Conservation (phyloP, 2,888 invertebrate genomes). For the Bombylius discolor region DNA sequence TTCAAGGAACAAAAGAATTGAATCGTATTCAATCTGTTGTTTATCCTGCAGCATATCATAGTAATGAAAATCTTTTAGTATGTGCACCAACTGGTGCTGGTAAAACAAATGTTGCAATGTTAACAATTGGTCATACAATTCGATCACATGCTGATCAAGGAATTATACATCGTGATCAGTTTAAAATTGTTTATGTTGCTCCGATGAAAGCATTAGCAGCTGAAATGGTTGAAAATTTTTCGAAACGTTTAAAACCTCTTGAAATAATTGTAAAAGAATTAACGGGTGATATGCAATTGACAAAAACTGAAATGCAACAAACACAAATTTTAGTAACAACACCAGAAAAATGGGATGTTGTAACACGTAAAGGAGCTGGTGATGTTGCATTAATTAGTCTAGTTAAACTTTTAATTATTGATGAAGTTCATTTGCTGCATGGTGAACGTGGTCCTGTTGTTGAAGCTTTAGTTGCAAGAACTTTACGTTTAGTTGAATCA, state of each 20-base stretch:
- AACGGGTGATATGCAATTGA: conserved; percentile 97
- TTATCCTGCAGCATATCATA: conserved; percentile 86
- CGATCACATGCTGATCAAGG: conserved; percentile 70
- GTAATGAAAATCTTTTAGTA: conserved; percentile 92
- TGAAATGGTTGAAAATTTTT: conserved; percentile 95
- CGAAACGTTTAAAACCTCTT: conserved; percentile 57
- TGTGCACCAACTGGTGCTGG: conserved; percentile 99
- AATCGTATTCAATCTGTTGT: conserved; percentile 96
- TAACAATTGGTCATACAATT: conserved; percentile 83
- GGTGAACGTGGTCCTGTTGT: conserved; percentile 96
- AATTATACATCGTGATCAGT: conserved; percentile 76
- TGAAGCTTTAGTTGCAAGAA: conserved; percentile 91
- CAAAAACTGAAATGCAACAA: conserved; percentile 82
- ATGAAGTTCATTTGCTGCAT: conserved; percentile 93
- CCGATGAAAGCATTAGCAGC: conserved; percentile 99
- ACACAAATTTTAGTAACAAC: conserved; percentile 98
- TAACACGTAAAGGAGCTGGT: conserved; percentile 85
- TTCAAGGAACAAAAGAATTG: conserved; percentile 69
- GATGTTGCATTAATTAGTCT: conserved; percentile 81
- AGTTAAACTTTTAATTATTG: conserved; percentile 87
- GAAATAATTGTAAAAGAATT: conserved; percentile 82
- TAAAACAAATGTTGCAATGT: conserved; percentile 95
- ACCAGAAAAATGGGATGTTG: conserved; percentile 99
- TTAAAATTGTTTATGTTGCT: conserved; percentile 97
- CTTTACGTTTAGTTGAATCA: conserved; percentile 80